Base-by-base conservation (phyloP, 1,140 invertebrate genomes). In the Melitaea cinxia region DNA sequence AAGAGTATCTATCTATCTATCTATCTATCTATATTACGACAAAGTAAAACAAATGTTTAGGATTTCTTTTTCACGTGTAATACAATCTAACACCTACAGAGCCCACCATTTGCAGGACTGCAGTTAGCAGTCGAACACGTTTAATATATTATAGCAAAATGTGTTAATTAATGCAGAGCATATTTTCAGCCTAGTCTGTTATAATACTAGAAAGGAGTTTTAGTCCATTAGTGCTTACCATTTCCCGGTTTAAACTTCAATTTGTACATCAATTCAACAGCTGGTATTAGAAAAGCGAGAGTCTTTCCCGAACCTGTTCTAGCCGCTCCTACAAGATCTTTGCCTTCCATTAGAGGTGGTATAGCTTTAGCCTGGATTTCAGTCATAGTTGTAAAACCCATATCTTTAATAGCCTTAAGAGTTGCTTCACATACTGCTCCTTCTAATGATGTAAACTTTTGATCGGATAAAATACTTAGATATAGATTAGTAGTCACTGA, bases 241-340 rank as follows among this genome's bases (percentile, higher is more conserved):
- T 99, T 98, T 72, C 97, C 94, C 5, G 97, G 98, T 94, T 97
- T 98, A 85, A 99, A 99, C 71, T 97, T 95, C 12, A 98, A 87
- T 89, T 99, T 99, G 75, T 97, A 95, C 52, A 99, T 96, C 7
- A 99, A 91, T 88, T 99, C 98, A 39, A 99, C 93, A 42, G 96
- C 97, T 17, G 99, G 99, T 79, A 99, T 96, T 0, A 99, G 93
- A 86, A 99, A 99, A 0, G 98, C 98, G n/a, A 99, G 85, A 0
- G 99, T 99, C 92, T 99, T 99, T 72, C 97, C 97, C 49, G 97
- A 99, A 0, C 99, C 99, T 26, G 99, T 99, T 92, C 97, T 98
- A 0, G 99, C 99, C 65, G 97, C 94, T 58, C 97, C 99, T 33
- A 99, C 96, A 14, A 99, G 91, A 94, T 99, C 98, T 70, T 96